Percentiles rank a stretch among this genome's conserved stretches.
Conservation (phyloP, 1,140 invertebrate species). For the Aethina tumida region DNA sequence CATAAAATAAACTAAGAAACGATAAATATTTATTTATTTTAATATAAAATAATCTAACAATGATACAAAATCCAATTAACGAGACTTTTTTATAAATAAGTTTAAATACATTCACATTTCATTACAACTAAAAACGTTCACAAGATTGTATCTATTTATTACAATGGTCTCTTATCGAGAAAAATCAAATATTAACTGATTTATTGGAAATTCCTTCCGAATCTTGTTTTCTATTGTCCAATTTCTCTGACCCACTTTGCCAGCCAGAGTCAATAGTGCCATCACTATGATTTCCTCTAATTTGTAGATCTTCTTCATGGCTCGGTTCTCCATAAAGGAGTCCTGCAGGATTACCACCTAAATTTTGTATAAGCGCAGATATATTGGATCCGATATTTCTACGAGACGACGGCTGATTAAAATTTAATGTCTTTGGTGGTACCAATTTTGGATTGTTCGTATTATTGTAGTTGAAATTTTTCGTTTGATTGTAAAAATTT, state of each 20-base stretch:
- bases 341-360: slow-evolving; percentile 32
- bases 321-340: slow-evolving; percentile 32
- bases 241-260: slow-evolving; percentile 35
- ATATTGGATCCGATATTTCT: slow-evolving; percentile 33
- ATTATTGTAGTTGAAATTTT: slow-evolving; percentile 17
- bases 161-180: neutral
- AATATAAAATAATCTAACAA: slow-evolving; percentile 10
- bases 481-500: slow-evolving; percentile 25
- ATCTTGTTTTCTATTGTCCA: slow-evolving; percentile 11
- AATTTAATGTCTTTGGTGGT: slow-evolving; percentile 27
- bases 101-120: slow-evolving; percentile 9
- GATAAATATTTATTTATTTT: slow-evolving; percentile 1
- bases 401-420: slow-evolving; percentile 20
- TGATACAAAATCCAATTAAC: slow-evolving; percentile 9
- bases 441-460: slow-evolving; percentile 20
- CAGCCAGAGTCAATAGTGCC: slow-evolving; percentile 36
- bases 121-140: slow-evolving; percentile 1
- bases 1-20: neutral
- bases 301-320: slow-evolving; percentile 28
- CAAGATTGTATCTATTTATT: neutral
- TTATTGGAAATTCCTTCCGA: slow-evolving; percentile 8
- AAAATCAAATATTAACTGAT: slow-evolving; percentile 20
- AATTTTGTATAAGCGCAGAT: slow-evolving; percentile 35
- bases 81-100: slow-evolving; percentile 7
- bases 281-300: slow-evolving; percentile 31